These are phyloP conservation scores for Mylabris sibirica DNA, from an alignment of 2,888 invertebrate genomes.

Conservation along the genomic window DNA sequence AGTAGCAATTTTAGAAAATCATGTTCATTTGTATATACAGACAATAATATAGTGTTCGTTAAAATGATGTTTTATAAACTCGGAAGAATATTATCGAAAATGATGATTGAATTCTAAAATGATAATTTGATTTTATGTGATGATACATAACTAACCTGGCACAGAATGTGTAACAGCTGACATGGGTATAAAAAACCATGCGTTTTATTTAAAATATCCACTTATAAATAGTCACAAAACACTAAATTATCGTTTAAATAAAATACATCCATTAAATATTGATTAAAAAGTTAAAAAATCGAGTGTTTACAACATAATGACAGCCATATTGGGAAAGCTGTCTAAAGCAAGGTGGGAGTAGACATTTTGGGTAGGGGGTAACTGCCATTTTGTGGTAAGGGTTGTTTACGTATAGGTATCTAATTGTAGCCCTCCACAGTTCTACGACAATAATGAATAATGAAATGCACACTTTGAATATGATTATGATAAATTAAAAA, in stretches of 20 bases:
- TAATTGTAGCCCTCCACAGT: slow-evolving; percentile 3
- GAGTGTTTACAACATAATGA: slow-evolving; percentile 62
- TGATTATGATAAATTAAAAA: too few species aligned
- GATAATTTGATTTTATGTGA: not conserved
- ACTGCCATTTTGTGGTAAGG: slow-evolving; percentile 34
- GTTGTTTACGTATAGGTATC: slow-evolving; percentile 25
- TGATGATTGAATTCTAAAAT: too few species aligned
- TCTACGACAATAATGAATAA: not conserved
- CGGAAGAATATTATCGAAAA: too few species aligned
- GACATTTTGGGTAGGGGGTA: slow-evolving; percentile 51
- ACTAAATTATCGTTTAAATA: slow-evolving; percentile 35
- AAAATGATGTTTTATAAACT: too few species aligned
- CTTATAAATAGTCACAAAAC: slow-evolving; percentile 46
- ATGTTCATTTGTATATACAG: too few species aligned
- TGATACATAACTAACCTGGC: slow-evolving; percentile 59
- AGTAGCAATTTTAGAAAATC: not conserved
- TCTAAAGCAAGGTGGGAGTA: slow-evolving; percentile 12
- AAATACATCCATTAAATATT: slow-evolving; percentile 25
- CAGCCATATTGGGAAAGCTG: slow-evolving; percentile 61
- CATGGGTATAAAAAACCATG: slow-evolving; percentile 62
- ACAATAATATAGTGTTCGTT: too few species aligned
- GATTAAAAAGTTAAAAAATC: slow-evolving; percentile 42
- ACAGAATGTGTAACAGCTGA: slow-evolving; percentile 65
- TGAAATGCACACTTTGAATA: not conserved
- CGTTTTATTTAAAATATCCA: slow-evolving; percentile 50